phyloP scores from a whole-genome alignment of 2,888 invertebrate genomes.

The Apeira syringaria region DNA sequence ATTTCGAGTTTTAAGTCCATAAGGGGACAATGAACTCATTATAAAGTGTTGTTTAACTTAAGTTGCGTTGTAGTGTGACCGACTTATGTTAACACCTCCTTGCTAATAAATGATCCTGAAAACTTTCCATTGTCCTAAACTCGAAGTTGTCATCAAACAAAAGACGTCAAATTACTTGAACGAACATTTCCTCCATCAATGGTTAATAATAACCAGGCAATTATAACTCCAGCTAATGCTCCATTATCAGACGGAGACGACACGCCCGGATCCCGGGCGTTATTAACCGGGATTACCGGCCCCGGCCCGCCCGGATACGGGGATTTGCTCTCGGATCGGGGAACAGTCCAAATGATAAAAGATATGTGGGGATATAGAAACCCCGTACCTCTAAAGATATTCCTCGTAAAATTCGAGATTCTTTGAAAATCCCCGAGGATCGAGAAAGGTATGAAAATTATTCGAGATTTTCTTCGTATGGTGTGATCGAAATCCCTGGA shows the following conservation, averaged over 20 bases:
- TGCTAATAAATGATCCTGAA: conserved; percentile 10
- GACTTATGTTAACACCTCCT: neutral
- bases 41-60: neutral
- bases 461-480: conserved; percentile 10
- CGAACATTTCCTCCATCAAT: conserved; percentile 49
- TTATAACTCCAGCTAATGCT: conserved; percentile 72
- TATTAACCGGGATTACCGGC: conserved; percentile 82
- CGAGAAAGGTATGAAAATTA: conserved; percentile 18
- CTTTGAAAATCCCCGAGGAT: conserved; percentile 19
- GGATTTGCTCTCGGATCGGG: conserved; percentile 79
- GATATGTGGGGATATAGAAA: conserved; percentile 50
- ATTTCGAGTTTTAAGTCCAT: too few relatives aligned
- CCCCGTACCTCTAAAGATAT: conserved; percentile 25
- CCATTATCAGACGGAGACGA: conserved; percentile 56
- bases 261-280: conserved; percentile 58
- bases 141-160: conserved; percentile 31
- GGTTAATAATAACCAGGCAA: conserved; percentile 62
- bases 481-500: conserved; percentile 16
- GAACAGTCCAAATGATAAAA: conserved; percentile 78
- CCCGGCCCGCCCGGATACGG: conserved; percentile 71
- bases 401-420: conserved; percentile 20
- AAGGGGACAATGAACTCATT: too few relatives aligned
- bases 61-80: neutral
- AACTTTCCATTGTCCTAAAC: conserved; percentile 18
- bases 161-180: conserved; percentile 35